Percentiles rank a stretch among this genome's conserved stretches.
phyloP scores from a whole-genome alignment of 2,888 invertebrate species.

The Philonicus albiceps region DNA sequence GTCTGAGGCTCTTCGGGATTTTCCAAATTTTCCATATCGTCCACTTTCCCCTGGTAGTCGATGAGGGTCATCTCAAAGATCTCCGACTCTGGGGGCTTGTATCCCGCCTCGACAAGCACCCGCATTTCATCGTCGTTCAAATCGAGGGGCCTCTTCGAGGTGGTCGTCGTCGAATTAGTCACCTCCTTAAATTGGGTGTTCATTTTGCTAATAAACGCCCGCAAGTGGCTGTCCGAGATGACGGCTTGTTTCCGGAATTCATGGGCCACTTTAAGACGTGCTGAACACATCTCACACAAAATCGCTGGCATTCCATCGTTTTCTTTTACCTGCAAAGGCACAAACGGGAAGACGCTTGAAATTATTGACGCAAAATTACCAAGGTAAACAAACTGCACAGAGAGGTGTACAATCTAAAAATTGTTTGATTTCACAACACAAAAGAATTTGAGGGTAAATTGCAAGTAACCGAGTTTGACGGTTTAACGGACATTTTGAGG shows the following conservation, averaged over 20 bases:
- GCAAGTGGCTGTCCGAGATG: conserved; percentile 54
- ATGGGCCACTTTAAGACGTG: conserved; percentile 53
- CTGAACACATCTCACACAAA: conserved; percentile 54
- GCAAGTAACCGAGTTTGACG: background rate
- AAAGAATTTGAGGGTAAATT: background rate
- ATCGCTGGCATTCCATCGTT: conserved; percentile 55
- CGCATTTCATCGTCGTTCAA: conserved; percentile 48
- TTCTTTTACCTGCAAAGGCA: conserved; percentile 51
- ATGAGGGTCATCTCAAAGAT: conserved; percentile 40
- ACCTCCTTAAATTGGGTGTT: conserved; percentile 56
- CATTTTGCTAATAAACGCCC: conserved; percentile 54
- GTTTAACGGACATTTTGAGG: background rate
- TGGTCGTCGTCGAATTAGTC: conserved; percentile 47
- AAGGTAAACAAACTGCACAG: background rate
- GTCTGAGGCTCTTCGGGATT: background rate
- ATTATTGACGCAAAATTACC: background rate
- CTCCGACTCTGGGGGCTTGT: conserved; percentile 33
- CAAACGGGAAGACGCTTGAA: background rate
- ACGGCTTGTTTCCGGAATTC: conserved; percentile 55
- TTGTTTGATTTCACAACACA: background rate
- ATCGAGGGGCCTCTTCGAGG: conserved; percentile 34
- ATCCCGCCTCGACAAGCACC: conserved; percentile 45
- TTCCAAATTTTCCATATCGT: background rate
- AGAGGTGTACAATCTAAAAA: background rate
- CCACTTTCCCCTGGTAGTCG: background rate